phyloP scores from a whole-genome alignment of 2,113 vertebrate genomes.

The Misgurnus mizolepis region DNA sequence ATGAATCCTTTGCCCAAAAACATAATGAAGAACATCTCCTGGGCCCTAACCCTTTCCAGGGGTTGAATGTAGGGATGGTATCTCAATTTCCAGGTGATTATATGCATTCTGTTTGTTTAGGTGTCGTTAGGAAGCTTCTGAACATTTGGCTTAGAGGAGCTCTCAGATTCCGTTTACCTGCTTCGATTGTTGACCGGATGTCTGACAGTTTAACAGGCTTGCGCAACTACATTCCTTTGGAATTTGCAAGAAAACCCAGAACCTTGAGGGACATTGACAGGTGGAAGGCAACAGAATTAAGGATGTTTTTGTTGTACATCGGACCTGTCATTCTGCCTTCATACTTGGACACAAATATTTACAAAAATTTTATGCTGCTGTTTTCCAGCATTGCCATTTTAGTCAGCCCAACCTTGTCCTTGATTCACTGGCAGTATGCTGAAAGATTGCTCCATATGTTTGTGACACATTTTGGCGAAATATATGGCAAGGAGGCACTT shows the following conservation, averaged over 20 bases:
- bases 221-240: not conserved
- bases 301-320: slow-evolving; percentile 39
- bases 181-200: too few species aligned
- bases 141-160: too few species aligned
- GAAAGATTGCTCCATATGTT: slow-evolving; percentile 26
- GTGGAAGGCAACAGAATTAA: slow-evolving; percentile 34
- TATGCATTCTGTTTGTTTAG: too few species aligned
- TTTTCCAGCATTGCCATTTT: slow-evolving; percentile 38
- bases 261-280: slow-evolving; percentile 26
- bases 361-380: slow-evolving; percentile 26
- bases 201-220: too few species aligned
- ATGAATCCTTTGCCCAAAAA: too few species aligned
- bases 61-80: too few species aligned
- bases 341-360: slow-evolving; percentile 20
- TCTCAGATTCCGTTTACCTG: too few species aligned
- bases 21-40: too few species aligned
- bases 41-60: too few species aligned
- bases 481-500: slow-evolving; percentile 31
- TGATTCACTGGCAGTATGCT: slow-evolving; percentile 36
- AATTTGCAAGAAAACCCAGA: slow-evolving; percentile 37
- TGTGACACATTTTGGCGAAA: slow-evolving; percentile 22
- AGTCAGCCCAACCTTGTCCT: slow-evolving; percentile 13
- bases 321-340: slow-evolving; percentile 35
- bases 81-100: too few species aligned
- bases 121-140: too few species aligned